These are phyloP conservation scores for Camponotus floridanus DNA, from an alignment of 1,140 invertebrate genomes.

Conservation along the genomic window DNA sequence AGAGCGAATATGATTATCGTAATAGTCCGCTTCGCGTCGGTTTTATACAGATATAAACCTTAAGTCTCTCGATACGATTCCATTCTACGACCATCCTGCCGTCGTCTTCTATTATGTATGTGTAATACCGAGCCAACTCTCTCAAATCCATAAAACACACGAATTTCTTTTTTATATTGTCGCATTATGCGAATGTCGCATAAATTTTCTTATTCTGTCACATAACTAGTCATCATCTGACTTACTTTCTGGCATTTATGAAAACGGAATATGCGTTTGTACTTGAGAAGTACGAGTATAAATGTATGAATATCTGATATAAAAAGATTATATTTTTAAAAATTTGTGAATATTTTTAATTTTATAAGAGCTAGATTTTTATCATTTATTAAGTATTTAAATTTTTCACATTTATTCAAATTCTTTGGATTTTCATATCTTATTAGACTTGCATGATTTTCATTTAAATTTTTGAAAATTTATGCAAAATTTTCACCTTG, in stretches of 20 bases:
- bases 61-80: not conserved
- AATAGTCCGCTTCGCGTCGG: not conserved
- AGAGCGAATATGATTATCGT: not conserved
- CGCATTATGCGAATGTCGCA: conserved; percentile 1
- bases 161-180: conserved; percentile 9
- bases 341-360: not conserved
- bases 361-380: not conserved
- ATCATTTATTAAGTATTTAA: not conserved
- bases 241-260: too few species aligned
- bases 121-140: not conserved
- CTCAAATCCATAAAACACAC: conserved; percentile 36
- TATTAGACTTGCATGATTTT: not conserved
- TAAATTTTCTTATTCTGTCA: not conserved
- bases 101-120: not conserved
- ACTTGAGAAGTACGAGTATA: not conserved
- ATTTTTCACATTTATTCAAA: not conserved
- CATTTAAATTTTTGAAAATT: not conserved
- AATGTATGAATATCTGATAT: not conserved
- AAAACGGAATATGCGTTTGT: not conserved
- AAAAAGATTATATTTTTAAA: not conserved
- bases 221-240: not conserved
- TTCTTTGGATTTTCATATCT: not conserved
- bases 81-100: not conserved
- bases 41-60: conserved; percentile 44
- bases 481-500: not conserved